Conservation (phyloP, 2,888 invertebrate genomes). For the Protophormia terraenovae region DNA sequence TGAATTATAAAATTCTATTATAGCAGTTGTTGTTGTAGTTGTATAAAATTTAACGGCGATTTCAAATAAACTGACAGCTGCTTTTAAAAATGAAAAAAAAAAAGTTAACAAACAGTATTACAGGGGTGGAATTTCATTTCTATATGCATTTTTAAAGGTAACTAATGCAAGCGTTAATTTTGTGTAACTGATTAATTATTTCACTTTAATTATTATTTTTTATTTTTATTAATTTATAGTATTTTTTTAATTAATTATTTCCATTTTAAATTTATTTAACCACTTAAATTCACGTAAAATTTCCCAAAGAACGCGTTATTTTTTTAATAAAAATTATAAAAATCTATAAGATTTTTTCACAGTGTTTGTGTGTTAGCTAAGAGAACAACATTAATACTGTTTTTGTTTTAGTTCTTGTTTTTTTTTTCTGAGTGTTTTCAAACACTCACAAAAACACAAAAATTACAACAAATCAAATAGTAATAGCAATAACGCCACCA, state of each 20-base stretch:
- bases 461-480: slow-evolving; percentile 14
- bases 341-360: slow-evolving; percentile 28
- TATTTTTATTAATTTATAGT: not conserved
- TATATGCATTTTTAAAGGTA: not conserved
- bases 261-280: not conserved
- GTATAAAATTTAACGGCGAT: slow-evolving; percentile 46
- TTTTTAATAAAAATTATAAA: too few species aligned
- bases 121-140: slow-evolving; percentile 35
- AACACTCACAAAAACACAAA: not conserved
- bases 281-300: not conserved
- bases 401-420: slow-evolving; percentile 57
- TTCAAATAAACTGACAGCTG: slow-evolving; percentile 37
- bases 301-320: not conserved
- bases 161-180: not conserved
- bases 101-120: not conserved
- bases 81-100: not conserved
- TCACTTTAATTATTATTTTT: not conserved
- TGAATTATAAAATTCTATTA: not conserved
- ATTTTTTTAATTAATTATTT: not conserved
- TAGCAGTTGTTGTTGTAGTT: not conserved
- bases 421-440: slow-evolving; percentile 19
- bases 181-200: too few species aligned
- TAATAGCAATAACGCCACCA: slow-evolving; percentile 31
- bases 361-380: slow-evolving; percentile 52
- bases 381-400: slow-evolving; percentile 53